A percentile compares a stretch with the other conserved stretches of the same genome.
phyloP scores from a whole-genome alignment of 1,140 invertebrate genomes.

The Pristionchus pacificus region DNA sequence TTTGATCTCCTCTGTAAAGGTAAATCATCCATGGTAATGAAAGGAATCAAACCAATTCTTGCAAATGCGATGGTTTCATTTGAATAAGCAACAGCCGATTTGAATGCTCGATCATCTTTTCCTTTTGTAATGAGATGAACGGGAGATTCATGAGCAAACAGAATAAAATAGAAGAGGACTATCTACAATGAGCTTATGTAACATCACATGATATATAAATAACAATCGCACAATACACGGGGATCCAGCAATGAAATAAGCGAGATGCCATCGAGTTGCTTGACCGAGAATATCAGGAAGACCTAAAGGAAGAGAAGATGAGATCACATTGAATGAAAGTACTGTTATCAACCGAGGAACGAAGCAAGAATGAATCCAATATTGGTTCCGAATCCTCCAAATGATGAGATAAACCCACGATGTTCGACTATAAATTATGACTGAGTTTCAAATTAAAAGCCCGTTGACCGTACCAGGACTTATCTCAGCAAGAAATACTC shows the following conservation, averaged over 20 bases:
- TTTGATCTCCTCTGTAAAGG: constrained; percentile 3
- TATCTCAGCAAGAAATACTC: constrained; percentile 26
- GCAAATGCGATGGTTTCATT: too few species aligned
- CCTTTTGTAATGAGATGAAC: constrained; percentile 1
- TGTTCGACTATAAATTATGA: constrained; percentile 13
- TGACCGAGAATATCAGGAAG: constrained; percentile 27
- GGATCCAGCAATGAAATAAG: constrained; percentile 14
- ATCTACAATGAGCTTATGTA: not conserved
- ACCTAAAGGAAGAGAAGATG: too few species aligned
- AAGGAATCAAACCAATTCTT: not conserved
- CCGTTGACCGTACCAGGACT: constrained; percentile 18
- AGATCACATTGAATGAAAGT: too few species aligned
- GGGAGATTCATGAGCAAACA: constrained; percentile 15
- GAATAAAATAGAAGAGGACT: constrained; percentile 1
- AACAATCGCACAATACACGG: constrained; percentile 7
- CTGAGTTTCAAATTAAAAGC: not conserved
- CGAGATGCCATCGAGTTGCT: constrained; percentile 22
- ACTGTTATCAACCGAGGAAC: too few species aligned
- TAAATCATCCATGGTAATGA: not conserved
- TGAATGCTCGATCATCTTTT: not conserved
- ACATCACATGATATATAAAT: not conserved
- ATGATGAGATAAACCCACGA: constrained; percentile 19
- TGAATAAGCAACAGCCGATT: not conserved
- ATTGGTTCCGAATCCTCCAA: constrained; percentile 30
- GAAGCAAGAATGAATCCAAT: constrained; percentile 30